Evolutionary conservation across 2,797 vertebrate genomes (phyloP), one percentile per base, ranked within the genome.

Genomic region (Petrocephalus schoutedeni): DNA sequence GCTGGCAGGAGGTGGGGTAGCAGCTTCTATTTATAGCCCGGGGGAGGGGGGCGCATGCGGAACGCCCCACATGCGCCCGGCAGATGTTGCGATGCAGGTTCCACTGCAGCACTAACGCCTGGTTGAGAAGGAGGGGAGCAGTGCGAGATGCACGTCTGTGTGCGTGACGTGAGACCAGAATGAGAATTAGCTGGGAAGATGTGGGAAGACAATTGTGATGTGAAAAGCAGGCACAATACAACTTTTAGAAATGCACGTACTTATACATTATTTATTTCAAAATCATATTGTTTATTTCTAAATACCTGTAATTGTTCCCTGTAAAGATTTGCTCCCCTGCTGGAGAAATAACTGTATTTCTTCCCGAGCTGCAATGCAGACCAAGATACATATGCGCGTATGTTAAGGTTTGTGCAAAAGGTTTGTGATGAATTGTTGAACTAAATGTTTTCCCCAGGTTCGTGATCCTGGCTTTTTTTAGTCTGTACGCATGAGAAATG

Each of bases 31-130:
- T 84, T 88, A 88, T 88, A 88, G 84, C 58, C 74, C 6, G 49
- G 74, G 41, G 56, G 82, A 56, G 77, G 87, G 61, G 64, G 45
- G 7, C 91, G 90, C 92, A 94, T 21, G 41, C 80, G 53, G 59
- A 28, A 87, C 19, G 19, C 88, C 59, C 23, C 90, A 74, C 59
- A 74, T 90, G 86, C 23, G 61, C 59, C 23, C 19, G 90, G 91
- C 88, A 91, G 93, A 93, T 91, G 92, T 93, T 94, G 93, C 93
- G 92, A 93, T 94, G 93, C 92, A 94, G 91, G 94, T 93, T 93
- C 93, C 92, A 77, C 71, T 77, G 71, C 71, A 77, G 32, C 71
- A 77, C 36, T 77, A 41, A 77, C 71, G 36, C 36, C 93, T 93
- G 92, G 92, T 93, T 93, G 93, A 92, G 90, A 92, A 93, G 74